Evolutionary conservation across 1,140 invertebrate species (phyloP).

Genomic region (Bilobella aurantiaca): DNA sequence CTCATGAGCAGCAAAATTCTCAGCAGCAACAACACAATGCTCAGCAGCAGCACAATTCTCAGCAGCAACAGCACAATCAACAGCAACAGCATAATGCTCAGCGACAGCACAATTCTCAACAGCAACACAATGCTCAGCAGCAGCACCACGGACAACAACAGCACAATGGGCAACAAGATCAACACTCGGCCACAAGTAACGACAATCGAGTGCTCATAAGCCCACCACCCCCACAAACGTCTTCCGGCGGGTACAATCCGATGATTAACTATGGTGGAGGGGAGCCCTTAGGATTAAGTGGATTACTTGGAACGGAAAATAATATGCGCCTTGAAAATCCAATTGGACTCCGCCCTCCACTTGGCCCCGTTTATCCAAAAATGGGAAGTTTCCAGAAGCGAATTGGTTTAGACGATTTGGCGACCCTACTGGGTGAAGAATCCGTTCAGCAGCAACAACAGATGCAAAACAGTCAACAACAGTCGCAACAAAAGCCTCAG

Average conservation of each 20-base stretch:
- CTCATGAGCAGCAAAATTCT: slow-evolving; percentile 10
- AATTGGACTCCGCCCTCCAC: background rate
- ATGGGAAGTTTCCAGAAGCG: slow-evolving; percentile 10
- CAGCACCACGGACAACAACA: slow-evolving; percentile 8
- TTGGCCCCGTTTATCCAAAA: slow-evolving; percentile 13
- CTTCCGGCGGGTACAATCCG: background rate
- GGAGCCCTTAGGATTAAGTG: background rate
- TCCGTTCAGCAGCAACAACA: slow-evolving; percentile 38
- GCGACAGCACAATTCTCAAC: slow-evolving; percentile 2
- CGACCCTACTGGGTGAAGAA: slow-evolving; percentile 1
- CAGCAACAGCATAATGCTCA: background rate
- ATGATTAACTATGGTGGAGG: background rate
- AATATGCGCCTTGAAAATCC: background rate
- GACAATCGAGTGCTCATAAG: slow-evolving; percentile 31
- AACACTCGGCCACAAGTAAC: slow-evolving; percentile 36
- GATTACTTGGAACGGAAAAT: background rate
- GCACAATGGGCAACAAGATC: background rate
- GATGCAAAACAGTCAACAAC: background rate
- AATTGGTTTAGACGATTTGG: slow-evolving; percentile 13
- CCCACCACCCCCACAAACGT: background rate
- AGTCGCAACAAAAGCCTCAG: background rate
- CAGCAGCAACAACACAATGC: no score
- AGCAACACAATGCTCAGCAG: background rate
- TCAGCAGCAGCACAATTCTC: slow-evolving; percentile 10
- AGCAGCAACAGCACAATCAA: background rate